Evolutionary conservation across 2,113 vertebrate species (phyloP).

Genomic region (Calypte anna): DNA sequence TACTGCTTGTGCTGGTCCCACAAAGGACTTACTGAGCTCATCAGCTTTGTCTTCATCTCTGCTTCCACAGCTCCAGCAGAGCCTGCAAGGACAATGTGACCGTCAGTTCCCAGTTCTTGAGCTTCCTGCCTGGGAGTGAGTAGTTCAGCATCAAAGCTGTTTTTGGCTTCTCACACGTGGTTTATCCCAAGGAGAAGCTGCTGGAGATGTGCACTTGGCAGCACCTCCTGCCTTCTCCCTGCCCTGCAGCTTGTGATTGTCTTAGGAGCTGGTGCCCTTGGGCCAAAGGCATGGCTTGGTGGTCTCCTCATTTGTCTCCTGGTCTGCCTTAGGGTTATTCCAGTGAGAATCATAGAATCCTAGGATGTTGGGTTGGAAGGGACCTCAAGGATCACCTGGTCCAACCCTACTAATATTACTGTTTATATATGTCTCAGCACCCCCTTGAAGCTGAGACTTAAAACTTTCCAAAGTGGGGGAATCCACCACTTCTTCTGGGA

Average conservation of each 20-base stretch:
- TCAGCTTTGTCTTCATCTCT: not conserved
- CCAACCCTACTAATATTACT: no score
- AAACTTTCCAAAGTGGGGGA: no score
- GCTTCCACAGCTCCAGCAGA: not conserved
- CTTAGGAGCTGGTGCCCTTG: not conserved
- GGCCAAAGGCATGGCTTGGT: not conserved
- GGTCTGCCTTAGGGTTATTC: not conserved
- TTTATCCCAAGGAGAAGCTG: not conserved
- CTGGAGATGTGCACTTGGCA: rapidly evolving
- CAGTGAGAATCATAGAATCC: no score
- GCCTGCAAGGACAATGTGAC: not conserved
- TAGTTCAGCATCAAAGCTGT: not conserved
- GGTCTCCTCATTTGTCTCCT: not conserved
- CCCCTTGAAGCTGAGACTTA: no score
- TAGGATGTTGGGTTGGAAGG: no score
- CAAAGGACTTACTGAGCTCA: not conserved
- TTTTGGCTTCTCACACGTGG: rapidly evolving
- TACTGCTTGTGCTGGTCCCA: not conserved
- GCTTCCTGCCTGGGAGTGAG: not conserved
- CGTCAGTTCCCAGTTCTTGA: rapidly evolving
- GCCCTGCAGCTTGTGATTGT: rapidly evolving
- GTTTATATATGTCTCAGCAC: no score
- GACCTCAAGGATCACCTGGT: no score
- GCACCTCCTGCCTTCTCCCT: not conserved
- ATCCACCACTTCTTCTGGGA: no score